These are phyloP conservation scores for Patella depressa DNA, from an alignment of 2,888 invertebrate species.

Conservation along the genomic window DNA sequence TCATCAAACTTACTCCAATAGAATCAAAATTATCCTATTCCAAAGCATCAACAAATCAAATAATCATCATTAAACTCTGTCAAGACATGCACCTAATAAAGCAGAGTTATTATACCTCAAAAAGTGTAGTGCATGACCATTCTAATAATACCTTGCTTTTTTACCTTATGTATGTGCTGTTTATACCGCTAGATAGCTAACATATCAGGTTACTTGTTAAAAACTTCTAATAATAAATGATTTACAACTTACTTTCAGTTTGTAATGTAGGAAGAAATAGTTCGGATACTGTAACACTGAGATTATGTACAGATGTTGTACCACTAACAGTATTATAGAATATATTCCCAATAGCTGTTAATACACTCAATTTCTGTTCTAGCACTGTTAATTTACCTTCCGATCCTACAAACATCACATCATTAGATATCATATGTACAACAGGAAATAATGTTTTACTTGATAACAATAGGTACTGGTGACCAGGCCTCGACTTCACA, in stretches of 20 bases:
- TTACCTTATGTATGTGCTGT: no score
- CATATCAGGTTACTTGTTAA: no score
- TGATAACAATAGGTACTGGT: no score
- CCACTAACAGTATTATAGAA: constrained; percentile 80
- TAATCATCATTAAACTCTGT: no score
- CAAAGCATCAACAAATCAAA: no score
- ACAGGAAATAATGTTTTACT: background rate
- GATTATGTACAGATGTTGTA: constrained; percentile 74
- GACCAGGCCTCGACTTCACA: no score
- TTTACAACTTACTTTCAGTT: constrained; percentile 76
- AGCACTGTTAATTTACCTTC: constrained; percentile 91
- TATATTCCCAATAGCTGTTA: constrained; percentile 82
- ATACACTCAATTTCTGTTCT: constrained; percentile 88
- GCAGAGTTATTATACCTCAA: no score
- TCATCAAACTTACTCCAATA: background rate
- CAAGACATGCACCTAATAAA: no score
- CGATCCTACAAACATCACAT: constrained; percentile 74
- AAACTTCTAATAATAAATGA: background rate
- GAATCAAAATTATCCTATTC: no score
- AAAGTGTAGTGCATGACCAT: no score
- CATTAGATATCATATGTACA: constrained; percentile 2
- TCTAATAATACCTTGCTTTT: no score
- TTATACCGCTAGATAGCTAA: no score
- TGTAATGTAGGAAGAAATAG: constrained; percentile 85
- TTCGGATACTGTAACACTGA: constrained; percentile 78